phyloP scores from a whole-genome alignment of 1,140 invertebrate species.

The Pinna nobilis region DNA sequence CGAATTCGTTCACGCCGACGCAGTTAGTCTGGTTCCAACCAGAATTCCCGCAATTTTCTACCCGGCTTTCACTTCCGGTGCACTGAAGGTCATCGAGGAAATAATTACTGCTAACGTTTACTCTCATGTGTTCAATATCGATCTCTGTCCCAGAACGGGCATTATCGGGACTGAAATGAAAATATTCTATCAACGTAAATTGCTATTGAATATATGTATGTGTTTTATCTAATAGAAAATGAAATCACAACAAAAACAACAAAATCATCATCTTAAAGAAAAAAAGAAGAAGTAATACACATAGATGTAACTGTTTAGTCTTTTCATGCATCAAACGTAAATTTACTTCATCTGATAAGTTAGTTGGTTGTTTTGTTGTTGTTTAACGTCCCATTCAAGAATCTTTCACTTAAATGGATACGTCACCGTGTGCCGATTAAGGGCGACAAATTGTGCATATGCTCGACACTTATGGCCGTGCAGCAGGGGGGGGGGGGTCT shows the following conservation, averaged over 20 bases:
- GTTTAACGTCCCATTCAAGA: too few relatives aligned
- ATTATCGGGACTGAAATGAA: constrained; percentile 15
- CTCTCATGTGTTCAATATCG: constrained; percentile 30
- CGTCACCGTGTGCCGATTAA: too few relatives aligned
- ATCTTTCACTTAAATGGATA: too few relatives aligned
- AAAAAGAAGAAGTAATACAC: not conserved
- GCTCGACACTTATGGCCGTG: too few relatives aligned
- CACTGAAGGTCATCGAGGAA: constrained; percentile 82
- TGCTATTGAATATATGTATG: too few relatives aligned
- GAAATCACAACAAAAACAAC: not conserved
- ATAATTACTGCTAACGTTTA: constrained; percentile 63
- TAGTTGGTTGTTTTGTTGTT: too few relatives aligned
- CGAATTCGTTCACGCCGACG: constrained; percentile 80
- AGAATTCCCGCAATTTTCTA: constrained; percentile 80
- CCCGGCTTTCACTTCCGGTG: constrained; percentile 80
- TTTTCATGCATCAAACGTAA: not conserved
- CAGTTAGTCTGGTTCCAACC: constrained; percentile 83
- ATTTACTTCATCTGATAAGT: too few relatives aligned
- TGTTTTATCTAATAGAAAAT: not conserved
- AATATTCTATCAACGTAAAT: constrained; percentile 7
- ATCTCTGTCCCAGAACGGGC: constrained; percentile 52
- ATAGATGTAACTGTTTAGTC: not conserved
- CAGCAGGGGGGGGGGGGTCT: too few relatives aligned
- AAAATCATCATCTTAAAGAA: not conserved
- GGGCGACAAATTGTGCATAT: too few relatives aligned